phyloP scores from a whole-genome alignment of 1,140 invertebrate species.

The Danaus plexippus region DNA sequence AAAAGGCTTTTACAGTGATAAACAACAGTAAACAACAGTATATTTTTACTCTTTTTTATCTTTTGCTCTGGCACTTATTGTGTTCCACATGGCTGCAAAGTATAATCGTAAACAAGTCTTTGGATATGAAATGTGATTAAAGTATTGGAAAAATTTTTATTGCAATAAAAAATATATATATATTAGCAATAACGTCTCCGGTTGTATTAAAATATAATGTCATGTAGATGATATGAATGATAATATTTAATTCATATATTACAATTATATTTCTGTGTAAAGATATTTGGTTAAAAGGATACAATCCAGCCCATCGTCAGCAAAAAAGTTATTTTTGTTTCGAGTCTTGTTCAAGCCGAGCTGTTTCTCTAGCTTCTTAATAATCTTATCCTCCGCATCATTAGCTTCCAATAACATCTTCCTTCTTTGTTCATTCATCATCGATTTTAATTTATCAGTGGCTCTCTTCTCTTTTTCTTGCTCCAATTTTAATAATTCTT shows the following conservation, averaged over 20 bases:
- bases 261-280: no score
- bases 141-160: no score
- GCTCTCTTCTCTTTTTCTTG: slow-evolving; percentile 46
- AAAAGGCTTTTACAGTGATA: slow-evolving; percentile 1
- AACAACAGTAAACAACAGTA: no score
- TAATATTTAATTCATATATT: no score
- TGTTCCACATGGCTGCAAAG: no score
- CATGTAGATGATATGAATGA: no score
- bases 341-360: slow-evolving; percentile 87
- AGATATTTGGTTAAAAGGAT: slow-evolving; percentile 72
- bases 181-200: no score
- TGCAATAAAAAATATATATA: no score
- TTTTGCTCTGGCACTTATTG: no score
- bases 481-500: slow-evolving; percentile 45
- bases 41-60: no score
- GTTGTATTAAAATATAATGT: slow-evolving; percentile 6
- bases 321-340: slow-evolving; percentile 83
- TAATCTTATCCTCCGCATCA: slow-evolving; percentile 83
- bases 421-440: slow-evolving; percentile 70
- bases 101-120: no score
- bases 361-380: slow-evolving; percentile 87
- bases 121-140: no score
- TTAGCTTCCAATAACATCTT: slow-evolving; percentile 80
- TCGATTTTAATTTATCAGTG: slow-evolving; percentile 38
- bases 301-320: slow-evolving; percentile 89